Evolutionary conservation across 92 coral and sea anemone genomes (phyloP).

Genomic region (Porites divaricata): DNA sequence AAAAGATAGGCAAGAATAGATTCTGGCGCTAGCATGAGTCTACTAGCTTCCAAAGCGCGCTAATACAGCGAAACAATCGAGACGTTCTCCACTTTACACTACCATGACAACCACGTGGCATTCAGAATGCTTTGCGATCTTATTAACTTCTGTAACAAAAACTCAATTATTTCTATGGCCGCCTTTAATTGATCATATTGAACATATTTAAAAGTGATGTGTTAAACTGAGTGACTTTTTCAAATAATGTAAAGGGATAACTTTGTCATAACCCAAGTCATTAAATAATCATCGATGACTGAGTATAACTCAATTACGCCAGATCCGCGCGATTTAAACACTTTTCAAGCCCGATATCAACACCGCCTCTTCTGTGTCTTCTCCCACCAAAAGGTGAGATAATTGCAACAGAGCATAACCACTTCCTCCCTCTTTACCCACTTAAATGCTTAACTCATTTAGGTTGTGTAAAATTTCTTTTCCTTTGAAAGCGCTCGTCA

Average conservation of each 20-base stretch:
- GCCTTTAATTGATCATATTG: conserved; percentile 12
- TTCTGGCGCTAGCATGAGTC: neutral
- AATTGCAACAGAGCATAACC: neutral
- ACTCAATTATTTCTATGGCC: neutral
- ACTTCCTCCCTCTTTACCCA: conserved; percentile 24
- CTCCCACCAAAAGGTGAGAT: conserved; percentile 4
- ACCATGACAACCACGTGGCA: conserved; percentile 10
- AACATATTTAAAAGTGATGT: neutral
- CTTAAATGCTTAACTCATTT: conserved; percentile 20
- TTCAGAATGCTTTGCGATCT: conserved; percentile 37
- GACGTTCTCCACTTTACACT: conserved; percentile 3
- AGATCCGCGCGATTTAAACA: neutral
- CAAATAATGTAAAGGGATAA: neutral
- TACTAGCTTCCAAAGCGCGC: neutral
- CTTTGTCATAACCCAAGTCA: neutral
- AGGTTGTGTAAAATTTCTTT: conserved; percentile 38
- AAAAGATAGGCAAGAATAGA: neutral
- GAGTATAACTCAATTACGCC: neutral
- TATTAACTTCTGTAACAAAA: conserved; percentile 21
- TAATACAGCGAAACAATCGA: neutral
- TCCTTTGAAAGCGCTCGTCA: conserved; percentile 29
- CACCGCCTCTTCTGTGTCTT: neutral
- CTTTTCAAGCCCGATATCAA: neutral
- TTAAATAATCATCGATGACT: neutral
- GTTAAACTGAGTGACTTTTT: neutral